phyloP scores from a whole-genome alignment of 2,113 vertebrate genomes.

The Xerus inauris region DNA sequence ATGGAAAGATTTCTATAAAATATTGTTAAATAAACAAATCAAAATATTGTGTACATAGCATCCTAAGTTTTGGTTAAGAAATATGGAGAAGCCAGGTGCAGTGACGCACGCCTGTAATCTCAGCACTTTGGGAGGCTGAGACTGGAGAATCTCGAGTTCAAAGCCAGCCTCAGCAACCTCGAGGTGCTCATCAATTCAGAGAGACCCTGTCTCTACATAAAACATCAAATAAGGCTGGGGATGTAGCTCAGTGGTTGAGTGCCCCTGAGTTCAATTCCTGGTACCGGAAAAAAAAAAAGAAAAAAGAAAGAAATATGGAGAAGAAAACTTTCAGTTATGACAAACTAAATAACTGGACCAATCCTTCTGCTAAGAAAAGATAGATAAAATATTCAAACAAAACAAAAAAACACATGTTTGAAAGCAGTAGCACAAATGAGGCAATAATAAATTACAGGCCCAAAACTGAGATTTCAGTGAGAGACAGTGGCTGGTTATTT shows the following conservation, averaged over 20 bases:
- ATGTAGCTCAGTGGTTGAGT: too few relatives aligned
- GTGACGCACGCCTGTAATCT: too few relatives aligned
- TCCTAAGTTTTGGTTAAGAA: background rate
- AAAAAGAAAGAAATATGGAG: too few relatives aligned
- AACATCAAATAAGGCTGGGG: too few relatives aligned
- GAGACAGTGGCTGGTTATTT: background rate
- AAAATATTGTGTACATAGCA: background rate
- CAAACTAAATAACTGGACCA: background rate
- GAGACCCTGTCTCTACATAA: too few relatives aligned
- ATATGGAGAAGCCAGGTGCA: too few relatives aligned
- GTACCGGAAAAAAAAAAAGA: too few relatives aligned
- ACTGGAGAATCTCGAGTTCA: too few relatives aligned
- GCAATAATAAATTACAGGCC: background rate
- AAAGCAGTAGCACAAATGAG: background rate
- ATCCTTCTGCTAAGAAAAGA: background rate
- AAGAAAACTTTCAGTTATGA: background rate
- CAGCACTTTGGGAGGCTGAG: too few relatives aligned
- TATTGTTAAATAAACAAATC: slow-evolving; percentile 9
- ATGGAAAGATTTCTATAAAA: background rate
- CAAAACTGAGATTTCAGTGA: background rate
- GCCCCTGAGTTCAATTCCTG: too few relatives aligned
- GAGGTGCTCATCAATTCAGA: too few relatives aligned
- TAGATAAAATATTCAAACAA: background rate
- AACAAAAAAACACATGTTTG: background rate
- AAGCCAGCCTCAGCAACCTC: too few relatives aligned